phyloP scores from a whole-genome alignment of 2,797 vertebrate species.

The Enteromius afrohamiltoni region DNA sequence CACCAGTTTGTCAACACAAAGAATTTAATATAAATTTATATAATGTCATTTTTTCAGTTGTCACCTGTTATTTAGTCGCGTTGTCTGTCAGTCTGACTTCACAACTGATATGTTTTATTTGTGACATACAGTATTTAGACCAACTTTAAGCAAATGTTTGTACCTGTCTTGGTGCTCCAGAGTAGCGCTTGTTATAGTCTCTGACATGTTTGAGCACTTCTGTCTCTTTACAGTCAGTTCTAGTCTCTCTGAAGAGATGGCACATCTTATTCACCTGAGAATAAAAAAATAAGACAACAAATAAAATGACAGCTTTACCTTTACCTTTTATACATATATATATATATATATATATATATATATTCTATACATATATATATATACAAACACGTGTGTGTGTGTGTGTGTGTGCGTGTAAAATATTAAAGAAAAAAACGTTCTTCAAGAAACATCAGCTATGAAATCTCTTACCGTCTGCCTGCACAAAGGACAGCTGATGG shows the following conservation, averaged over 20 bases:
- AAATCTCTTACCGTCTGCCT: slow-evolving; percentile 81
- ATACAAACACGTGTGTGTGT: too few species aligned
- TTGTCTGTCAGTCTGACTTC: neutral
- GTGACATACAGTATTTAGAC: neutral
- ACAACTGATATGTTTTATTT: neutral
- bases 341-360: neutral
- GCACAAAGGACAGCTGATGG: slow-evolving; percentile 86
- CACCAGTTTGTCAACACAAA: neutral
- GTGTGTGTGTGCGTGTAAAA: too few species aligned
- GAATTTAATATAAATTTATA: neutral
- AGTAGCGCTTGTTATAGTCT: slow-evolving; percentile 86
- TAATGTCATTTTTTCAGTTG: neutral
- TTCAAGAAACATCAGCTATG: neutral
- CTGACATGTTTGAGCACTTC: slow-evolving; percentile 76
- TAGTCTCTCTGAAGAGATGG: slow-evolving; percentile 77
- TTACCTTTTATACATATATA: neutral
- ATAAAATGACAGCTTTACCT: neutral
- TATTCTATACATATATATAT: neutral
- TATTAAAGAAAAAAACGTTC: too few species aligned
- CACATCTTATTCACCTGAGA: slow-evolving; percentile 80
- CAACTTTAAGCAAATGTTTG: slow-evolving; percentile 56
- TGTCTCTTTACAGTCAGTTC: slow-evolving; percentile 73
- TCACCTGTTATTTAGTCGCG: neutral
- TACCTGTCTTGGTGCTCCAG: slow-evolving; percentile 80
- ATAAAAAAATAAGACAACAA: slow-evolving; percentile 3